Evolutionary conservation across 1,140 invertebrate species (phyloP), one percentile per base, ranked within the genome.

Genomic region (Pachypeltis micranthus): DNA sequence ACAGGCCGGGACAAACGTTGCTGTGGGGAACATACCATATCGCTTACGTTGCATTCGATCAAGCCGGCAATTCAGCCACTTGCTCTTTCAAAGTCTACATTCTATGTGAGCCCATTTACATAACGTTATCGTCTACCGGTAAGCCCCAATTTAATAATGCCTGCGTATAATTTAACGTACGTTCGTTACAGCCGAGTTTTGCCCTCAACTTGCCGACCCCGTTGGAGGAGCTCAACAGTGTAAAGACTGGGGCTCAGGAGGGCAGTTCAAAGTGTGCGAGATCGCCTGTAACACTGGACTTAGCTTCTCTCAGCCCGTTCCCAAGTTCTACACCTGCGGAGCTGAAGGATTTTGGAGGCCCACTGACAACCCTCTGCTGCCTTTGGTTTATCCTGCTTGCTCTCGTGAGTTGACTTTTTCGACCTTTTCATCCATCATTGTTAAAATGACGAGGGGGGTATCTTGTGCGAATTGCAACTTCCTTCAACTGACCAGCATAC

Each of bases 261-360:
- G 91, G n/a, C 90, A 93, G 71, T 96, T 94, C 75, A 93, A 93
- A 74, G 88, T 88, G 29, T 96, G 87, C 74, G 91, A 91, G 71
- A 93, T 96, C 62, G 77, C 83, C 61, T 96, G 94, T 70, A 88
- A 93, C 67, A 71, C 83, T 39, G 91, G 91, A 14, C 76, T 93
- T 0, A 81, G 88, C 67, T 97, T 97, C 76, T 93, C 92, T 0
- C 88, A 93, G 73, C 81, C 83, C 54, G 88, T 96, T 29, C 91
- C 93, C 0, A 88, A 91, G 67, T 97, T 96, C 77, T 97, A 96
- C 71, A 94, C 93, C 3, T 97, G 94, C 73, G 93, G 92, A 16
- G 91, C 90, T 61, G 93, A 97, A 83, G 93, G 93, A 34, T 93
- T 93, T 74, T 97, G 93, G 93, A 79, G 91, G 67, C 94, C 94